phyloP scores from a whole-genome alignment of 2,113 vertebrate genomes.

The Hiodon tergisus region DNA sequence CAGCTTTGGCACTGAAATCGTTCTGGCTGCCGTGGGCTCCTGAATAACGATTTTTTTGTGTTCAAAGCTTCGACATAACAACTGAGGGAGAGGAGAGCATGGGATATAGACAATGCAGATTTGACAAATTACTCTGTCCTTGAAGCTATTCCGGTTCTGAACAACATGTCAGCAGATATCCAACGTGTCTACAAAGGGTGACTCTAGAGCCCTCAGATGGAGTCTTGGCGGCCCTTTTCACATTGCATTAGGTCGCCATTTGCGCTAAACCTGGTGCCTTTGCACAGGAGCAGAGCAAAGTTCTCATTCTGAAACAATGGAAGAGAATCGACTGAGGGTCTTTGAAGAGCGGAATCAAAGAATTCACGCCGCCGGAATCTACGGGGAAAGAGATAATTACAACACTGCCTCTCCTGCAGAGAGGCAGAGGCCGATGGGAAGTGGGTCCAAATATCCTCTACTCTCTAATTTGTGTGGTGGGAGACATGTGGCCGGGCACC shows the following conservation, averaged over 20 bases:
- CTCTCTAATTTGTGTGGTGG: constrained; percentile 63
- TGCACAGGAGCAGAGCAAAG: constrained; percentile 32
- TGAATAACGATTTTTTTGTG: constrained; percentile 25
- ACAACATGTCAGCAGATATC: constrained; percentile 15
- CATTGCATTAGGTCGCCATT: constrained; percentile 28
- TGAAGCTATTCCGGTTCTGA: constrained; percentile 29
- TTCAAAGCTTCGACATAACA: constrained; percentile 35
- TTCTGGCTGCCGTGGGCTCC: constrained; percentile 35
- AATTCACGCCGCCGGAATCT: constrained; percentile 50
- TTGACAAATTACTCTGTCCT: constrained; percentile 35
- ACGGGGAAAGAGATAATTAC: constrained; percentile 59
- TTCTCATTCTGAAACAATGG: constrained; percentile 51
- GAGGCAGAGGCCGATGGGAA: constrained; percentile 46
- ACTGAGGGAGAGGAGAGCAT: background rate
- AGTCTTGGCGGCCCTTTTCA: constrained; percentile 17
- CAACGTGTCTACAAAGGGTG: constrained; percentile 2
- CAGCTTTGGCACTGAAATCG: constrained; percentile 35
- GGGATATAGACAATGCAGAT: constrained; percentile 29
- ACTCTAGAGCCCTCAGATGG: background rate
- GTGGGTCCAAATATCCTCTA: constrained; percentile 48
- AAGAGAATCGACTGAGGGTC: constrained; percentile 42
- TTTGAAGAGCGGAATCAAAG: constrained; percentile 54
- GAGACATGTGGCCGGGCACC: background rate
- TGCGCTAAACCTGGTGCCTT: constrained; percentile 4
- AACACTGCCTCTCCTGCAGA: constrained; percentile 53